These are phyloP conservation scores for Brachymystax lenok DNA, from an alignment of 2,797 vertebrate genomes.

Conservation along the genomic window DNA sequence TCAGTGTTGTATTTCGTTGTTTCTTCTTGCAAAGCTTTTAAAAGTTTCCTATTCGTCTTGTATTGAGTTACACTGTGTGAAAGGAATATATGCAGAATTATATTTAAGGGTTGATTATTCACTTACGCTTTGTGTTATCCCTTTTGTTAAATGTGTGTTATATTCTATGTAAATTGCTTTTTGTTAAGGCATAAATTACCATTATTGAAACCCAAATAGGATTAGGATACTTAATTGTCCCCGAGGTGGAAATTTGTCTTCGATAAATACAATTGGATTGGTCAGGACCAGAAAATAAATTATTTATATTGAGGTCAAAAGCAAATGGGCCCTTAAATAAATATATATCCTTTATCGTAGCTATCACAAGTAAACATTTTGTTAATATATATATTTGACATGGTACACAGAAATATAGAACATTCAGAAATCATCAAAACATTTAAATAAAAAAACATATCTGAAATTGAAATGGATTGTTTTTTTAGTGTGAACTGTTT, in stretches of 20 bases:
- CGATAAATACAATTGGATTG: background rate
- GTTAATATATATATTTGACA: constrained; percentile 31
- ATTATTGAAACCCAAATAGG: background rate
- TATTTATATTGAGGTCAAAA: background rate
- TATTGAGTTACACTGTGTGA: constrained; percentile 82
- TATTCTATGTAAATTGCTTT: background rate
- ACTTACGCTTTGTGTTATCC: background rate
- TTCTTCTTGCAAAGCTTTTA: constrained; percentile 76
- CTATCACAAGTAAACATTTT: constrained; percentile 33
- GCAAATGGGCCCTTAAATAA: constrained; percentile 27
- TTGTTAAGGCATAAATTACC: background rate
- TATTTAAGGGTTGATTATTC: constrained; percentile 49
- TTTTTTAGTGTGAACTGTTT: background rate
- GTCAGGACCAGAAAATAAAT: background rate
- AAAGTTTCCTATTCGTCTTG: constrained; percentile 67
- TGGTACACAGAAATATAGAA: constrained; percentile 48
- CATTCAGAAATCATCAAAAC: constrained; percentile 47
- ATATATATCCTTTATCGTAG: constrained; percentile 37
- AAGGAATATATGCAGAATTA: constrained; percentile 67
- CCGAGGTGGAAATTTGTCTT: background rate
- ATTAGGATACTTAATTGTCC: background rate
- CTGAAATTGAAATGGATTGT: background rate
- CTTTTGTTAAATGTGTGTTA: background rate
- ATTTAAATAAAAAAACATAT: constrained; percentile 51
- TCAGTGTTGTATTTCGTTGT: constrained; percentile 80